Percentiles rank a stretch among this genome's conserved stretches.
phyloP scores from a whole-genome alignment of 2,888 invertebrate genomes.

The Marasmarcha lunaedactyla region DNA sequence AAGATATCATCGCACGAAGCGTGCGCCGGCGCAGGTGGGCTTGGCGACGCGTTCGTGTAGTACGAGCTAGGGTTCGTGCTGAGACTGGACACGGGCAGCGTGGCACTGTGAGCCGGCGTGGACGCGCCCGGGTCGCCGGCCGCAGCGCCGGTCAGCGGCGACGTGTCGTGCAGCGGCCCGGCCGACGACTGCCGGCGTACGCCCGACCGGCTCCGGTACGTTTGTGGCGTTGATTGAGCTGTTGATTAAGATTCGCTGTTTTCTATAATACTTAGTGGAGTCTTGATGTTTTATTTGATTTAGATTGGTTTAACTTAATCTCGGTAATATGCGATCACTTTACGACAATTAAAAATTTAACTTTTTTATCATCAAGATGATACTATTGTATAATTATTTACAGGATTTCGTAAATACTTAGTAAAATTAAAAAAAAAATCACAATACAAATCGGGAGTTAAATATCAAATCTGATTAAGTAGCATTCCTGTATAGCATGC shows the following conservation, averaged over 20 bases:
- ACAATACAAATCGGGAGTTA: background rate
- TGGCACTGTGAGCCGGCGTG: slow-evolving; percentile 60
- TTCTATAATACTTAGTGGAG: background rate
- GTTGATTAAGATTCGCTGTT: slow-evolving; percentile 26
- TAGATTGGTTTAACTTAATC: no score
- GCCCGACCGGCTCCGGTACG: slow-evolving; percentile 69
- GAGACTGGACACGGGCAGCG: slow-evolving; percentile 66
- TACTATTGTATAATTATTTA: no score
- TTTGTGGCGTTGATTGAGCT: slow-evolving; percentile 74
- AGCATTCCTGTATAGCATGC: no score
- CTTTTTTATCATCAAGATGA: no score
- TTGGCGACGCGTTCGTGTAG: slow-evolving; percentile 73
- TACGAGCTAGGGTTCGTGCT: slow-evolving; percentile 68
- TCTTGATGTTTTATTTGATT: no score
- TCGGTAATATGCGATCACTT: no score
- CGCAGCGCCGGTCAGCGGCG: slow-evolving; percentile 46
- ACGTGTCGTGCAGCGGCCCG: slow-evolving; percentile 70
- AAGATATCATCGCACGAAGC: slow-evolving; percentile 61
- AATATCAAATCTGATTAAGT: no score
- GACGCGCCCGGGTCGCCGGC: slow-evolving; percentile 50
- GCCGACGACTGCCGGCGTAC: slow-evolving; percentile 74
- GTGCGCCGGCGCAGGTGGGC: slow-evolving; percentile 64
- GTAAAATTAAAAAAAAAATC: no score
- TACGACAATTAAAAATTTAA: no score
- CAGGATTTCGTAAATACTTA: no score